Base-by-base conservation (phyloP, 1,140 invertebrate species). In the Caerostris darwini region DNA sequence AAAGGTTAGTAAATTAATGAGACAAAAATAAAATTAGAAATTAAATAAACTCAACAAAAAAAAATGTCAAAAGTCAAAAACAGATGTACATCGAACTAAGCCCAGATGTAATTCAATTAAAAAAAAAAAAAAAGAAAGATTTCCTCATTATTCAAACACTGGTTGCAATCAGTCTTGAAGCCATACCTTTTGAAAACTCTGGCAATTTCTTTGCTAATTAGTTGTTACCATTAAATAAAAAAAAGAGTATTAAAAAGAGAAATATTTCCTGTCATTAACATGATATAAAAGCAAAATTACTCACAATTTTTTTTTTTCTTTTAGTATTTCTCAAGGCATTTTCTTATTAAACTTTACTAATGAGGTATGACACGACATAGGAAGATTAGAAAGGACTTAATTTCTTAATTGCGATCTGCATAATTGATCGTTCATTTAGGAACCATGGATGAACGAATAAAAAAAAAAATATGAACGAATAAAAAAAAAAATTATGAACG, bases 371-470 rank as follows among this genome's bases (percentile, higher is more conserved):
- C 88, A 90, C 88, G 88, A 57, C 19, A 90, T 57, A 50, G 54
- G 34, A 56, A 77, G 88, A 69, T 90, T 90, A 90, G 67, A 90
- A 64, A 57, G 56, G 67, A 61, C 88, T 90, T 90, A 90, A 90
- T 90, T 90, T 90, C 88, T 90, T 90, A 90, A 90, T 90, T 90
- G 88, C 67, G 67, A 90, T 90, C 67, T 90, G 50, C 88, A 90
- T 90, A 90, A 90, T 90, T 90, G 71, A 90, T 90, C 54, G 54
- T 61, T 54, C 64, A 90, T 56, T 87, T 87, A 12, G 34, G 85
- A 19, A 83, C 56, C 7, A 50, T 50, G 53, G 71, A 77, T 12
- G 71, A 50, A 56, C 59, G 17, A 59, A 8, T 6, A 10, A 19
- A 53, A 88, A 64, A 34, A 34, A 34, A 34, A 34, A 34, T 34